Evolutionary conservation across 2,888 invertebrate species (phyloP).

Genomic region (Acrobasis repandana): DNA sequence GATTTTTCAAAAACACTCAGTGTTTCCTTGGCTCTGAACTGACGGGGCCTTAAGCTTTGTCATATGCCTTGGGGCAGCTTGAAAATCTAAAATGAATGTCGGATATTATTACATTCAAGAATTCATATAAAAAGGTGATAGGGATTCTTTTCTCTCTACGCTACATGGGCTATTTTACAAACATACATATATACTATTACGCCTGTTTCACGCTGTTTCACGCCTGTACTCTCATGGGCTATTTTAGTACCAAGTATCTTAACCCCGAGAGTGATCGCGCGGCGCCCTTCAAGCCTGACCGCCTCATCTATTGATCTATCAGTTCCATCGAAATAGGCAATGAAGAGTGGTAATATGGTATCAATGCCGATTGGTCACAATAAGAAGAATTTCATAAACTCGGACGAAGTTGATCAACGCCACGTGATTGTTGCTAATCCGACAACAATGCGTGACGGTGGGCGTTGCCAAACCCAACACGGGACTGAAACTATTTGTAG

Average conservation of each 20-base stretch:
- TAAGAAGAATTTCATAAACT: conserved; percentile 14
- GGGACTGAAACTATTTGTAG: not conserved
- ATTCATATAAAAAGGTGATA: no score
- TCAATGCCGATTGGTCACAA: conserved; percentile 1
- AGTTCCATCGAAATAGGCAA: not conserved
- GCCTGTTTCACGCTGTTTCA: no score
- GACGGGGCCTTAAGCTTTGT: no score
- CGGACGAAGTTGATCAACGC: conserved; percentile 6
- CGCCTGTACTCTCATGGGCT: no score
- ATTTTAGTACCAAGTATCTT: not conserved
- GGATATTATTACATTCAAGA: no score
- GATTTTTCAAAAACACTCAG: no score
- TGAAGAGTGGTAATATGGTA: not conserved
- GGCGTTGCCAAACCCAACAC: conserved; percentile 4
- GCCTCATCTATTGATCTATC: not conserved
- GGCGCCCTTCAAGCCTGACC: not conserved
- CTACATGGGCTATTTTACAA: no score
- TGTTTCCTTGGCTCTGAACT: no score
- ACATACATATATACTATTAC: no score
- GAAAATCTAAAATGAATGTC: no score
- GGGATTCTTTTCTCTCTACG: no score
- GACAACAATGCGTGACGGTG: conserved; percentile 15
- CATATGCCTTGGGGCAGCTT: no score
- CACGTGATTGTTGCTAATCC: conserved; percentile 15
- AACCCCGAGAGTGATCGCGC: not conserved